Evolutionary conservation across 2,888 invertebrate genomes (phyloP).

Genomic region (Apamea monoglypha): DNA sequence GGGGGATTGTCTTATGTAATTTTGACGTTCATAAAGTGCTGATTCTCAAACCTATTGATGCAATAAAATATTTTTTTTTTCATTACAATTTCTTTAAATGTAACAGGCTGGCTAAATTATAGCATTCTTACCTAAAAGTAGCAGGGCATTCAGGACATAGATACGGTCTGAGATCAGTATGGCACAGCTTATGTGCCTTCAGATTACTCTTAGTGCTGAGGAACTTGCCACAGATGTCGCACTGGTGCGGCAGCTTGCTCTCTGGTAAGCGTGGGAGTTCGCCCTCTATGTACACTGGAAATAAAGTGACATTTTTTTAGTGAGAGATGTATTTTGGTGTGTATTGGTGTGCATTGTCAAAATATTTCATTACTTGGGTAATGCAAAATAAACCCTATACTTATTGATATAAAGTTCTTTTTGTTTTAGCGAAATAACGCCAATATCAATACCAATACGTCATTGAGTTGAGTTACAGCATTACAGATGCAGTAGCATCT

Average conservation of each 20-base stretch:
- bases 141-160: constrained; percentile 82
- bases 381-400: neutral
- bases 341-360: too few species aligned
- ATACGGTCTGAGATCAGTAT: constrained; percentile 83
- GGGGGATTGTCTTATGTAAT: neutral
- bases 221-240: constrained; percentile 86
- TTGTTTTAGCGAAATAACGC: neutral
- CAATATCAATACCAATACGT: too few species aligned
- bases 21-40: neutral
- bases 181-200: constrained; percentile 86
- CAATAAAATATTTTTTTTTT: neutral
- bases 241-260: constrained; percentile 85
- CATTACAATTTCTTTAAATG: neutral
- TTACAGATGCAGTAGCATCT: neutral
- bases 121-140: constrained; percentile 78
- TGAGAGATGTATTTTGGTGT: too few species aligned
- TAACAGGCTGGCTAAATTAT: neutral
- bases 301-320: neutral
- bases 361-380: neutral
- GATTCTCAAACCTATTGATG: neutral
- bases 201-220: constrained; percentile 85
- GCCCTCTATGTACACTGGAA: constrained; percentile 68
- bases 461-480: too few species aligned
- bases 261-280: constrained; percentile 69
- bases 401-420: neutral